A percentile compares a stretch with the other conserved stretches of the same genome.
phyloP scores from a whole-genome alignment of 2,797 vertebrate genomes.

The Chiroxiphia lanceolata region DNA sequence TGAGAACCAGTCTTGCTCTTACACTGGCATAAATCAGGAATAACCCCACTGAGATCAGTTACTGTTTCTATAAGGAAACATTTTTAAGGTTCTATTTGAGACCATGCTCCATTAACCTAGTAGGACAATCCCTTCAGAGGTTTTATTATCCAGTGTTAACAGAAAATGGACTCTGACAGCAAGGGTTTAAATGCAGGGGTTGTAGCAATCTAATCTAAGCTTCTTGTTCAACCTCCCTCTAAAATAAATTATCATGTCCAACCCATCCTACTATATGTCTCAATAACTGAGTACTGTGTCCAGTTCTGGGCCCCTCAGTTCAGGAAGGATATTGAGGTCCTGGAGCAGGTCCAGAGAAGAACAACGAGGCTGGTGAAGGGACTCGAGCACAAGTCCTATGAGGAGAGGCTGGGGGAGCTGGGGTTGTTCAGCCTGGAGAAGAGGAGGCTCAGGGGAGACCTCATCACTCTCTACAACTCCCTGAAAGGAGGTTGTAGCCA shows the following conservation, averaged over 20 bases:
- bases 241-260: background rate
- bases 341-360: too few relatives aligned
- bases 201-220: background rate
- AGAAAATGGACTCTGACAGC: background rate
- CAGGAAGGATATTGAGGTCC: too few relatives aligned
- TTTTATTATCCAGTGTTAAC: constrained; percentile 2
- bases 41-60: constrained; percentile 50
- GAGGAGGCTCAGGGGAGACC: too few relatives aligned
- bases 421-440: too few relatives aligned
- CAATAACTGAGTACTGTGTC: background rate
- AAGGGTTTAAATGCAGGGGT: background rate
- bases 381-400: too few relatives aligned
- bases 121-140: background rate
- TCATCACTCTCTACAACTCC: too few relatives aligned
- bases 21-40: constrained; percentile 57
- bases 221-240: background rate
- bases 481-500: too few relatives aligned
- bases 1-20: constrained; percentile 34
- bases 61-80: constrained; percentile 47
- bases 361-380: too few relatives aligned
- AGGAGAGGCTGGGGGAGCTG: too few relatives aligned
- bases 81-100: constrained; percentile 60
- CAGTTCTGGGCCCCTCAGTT: too few relatives aligned
- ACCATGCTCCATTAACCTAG: constrained; percentile 42
- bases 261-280: background rate